Evolutionary conservation across 1,140 invertebrate species (phyloP), one percentile per base, ranked within the genome.

Genomic region (Eupristina koningsbergeri): DNA sequence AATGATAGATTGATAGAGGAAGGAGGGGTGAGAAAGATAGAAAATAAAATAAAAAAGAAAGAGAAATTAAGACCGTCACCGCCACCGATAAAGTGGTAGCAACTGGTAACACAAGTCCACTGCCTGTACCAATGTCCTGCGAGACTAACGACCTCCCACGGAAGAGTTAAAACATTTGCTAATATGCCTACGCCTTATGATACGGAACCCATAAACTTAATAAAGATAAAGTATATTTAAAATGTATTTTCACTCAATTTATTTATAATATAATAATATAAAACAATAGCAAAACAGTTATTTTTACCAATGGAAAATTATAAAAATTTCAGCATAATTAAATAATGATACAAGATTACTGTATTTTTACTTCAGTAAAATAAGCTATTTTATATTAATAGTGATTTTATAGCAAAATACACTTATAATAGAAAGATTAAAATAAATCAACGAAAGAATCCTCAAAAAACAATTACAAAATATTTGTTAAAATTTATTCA

Each of bases 61-160:
- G 5, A 58, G 31, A 0, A 61, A 36, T 29, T 77, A 77, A 31
- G 19, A 58, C 31, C 47, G 29, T 77, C 53, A 61, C 34, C 22
- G 34, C 34, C 67, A n/a, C 47, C 17, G 34, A 58, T 31, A 34
- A 77, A 31, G 47, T 50, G n/a, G 50, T 77, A 77, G 15, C 31
- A 39, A 77, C 75, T 75, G 22, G 50, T 50, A 61, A 61, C 31
- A 9, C 50, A 61, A 22, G n/a, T 34, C 26, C 9, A 22, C 75
- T 58, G 26, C n/a, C 19, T 13, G n/a, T n/a, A 34, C 17, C 13
- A 50, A 77, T 39, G 47, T 36, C 53, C 50, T 77, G 75, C 75
- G 75, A 77, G 22, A 77, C 75, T 77, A 77, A 77, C 50, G 75
- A 61, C 75, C 75, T 77, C 75, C 34, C 13, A 6, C 53, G 75